phyloP scores from a whole-genome alignment of 2,113 vertebrate genomes.

The Alligator mississippiensis region DNA sequence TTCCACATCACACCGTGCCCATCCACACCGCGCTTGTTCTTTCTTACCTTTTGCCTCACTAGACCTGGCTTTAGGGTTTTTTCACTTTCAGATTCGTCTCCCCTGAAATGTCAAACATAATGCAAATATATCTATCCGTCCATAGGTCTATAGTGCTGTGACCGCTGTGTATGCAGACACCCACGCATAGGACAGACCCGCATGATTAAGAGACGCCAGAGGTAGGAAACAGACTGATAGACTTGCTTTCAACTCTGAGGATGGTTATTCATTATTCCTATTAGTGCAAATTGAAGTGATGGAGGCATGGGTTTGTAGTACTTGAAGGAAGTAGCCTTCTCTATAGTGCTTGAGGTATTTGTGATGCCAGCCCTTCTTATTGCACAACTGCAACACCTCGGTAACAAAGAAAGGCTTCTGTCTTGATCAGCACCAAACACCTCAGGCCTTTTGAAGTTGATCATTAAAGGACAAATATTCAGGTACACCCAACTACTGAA shows the following conservation, averaged over 20 bases:
- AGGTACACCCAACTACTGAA: neutral
- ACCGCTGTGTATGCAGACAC: too few species aligned
- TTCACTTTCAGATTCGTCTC: neutral
- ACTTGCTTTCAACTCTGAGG: neutral
- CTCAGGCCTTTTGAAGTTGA: neutral
- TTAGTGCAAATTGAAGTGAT: neutral
- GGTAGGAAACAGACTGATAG: neutral
- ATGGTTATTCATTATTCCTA: neutral
- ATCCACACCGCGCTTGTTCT: rapidly evolving
- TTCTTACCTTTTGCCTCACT: rapidly evolving
- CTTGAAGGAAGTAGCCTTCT: neutral
- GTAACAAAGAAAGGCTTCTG: neutral
- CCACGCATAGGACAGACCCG: too few species aligned
- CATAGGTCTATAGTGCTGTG: too few species aligned
- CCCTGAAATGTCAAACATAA: neutral
- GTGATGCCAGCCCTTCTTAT: neutral
- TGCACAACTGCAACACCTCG: neutral
- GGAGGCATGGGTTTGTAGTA: too few species aligned
- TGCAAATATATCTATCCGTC: neutral
- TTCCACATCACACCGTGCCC: neutral
- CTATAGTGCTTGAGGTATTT: neutral
- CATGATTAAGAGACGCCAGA: neutral
- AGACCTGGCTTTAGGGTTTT: rapidly evolving
- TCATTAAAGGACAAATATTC: neutral
- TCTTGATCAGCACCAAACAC: too few species aligned